phyloP scores from a whole-genome alignment of 1,140 invertebrate genomes.

The Drosophila leontia region DNA sequence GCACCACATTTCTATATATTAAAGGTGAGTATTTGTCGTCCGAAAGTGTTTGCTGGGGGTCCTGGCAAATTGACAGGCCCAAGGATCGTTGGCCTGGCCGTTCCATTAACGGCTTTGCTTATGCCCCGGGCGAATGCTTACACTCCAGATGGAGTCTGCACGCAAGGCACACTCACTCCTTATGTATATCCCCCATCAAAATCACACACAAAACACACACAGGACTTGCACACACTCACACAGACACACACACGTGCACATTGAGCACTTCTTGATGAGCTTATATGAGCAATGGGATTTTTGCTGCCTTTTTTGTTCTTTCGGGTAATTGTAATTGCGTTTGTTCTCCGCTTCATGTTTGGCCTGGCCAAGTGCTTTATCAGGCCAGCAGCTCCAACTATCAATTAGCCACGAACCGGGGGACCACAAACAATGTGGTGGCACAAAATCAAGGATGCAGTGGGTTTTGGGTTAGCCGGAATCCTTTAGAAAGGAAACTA shows the following conservation, averaged over 20 bases:
- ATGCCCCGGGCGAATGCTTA: conserved; percentile 32
- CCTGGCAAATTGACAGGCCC: conserved; percentile 28
- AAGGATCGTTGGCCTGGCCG: conserved; percentile 22
- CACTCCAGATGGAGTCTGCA: conserved; percentile 47
- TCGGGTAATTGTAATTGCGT: conserved; percentile 71
- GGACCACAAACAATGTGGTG: conserved; percentile 20
- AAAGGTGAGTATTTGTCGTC: conserved; percentile 14
- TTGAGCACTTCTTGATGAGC: conserved; percentile 55
- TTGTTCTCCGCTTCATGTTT: conserved; percentile 40
- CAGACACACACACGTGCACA: conserved; percentile 30
- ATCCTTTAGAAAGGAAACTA: not conserved
- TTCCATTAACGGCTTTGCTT: conserved; percentile 44
- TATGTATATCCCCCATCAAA: not conserved
- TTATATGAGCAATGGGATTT: conserved; percentile 60
- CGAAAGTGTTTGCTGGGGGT: conserved; percentile 2
- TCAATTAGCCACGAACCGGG: conserved; percentile 32
- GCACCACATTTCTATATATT: conserved; percentile 3
- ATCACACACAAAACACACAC: conserved; percentile 18
- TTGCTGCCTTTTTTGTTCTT: conserved; percentile 55
- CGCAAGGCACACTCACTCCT: conserved; percentile 15
- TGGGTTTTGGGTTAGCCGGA: not conserved
- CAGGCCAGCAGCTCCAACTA: conserved; percentile 18
- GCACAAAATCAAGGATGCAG: conserved; percentile 17
- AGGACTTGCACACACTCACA: not conserved
- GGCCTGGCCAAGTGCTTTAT: conserved; percentile 39